Evolutionary conservation across 2,113 vertebrate genomes (phyloP).

Genomic region (Oenanthe oenanthe): DNA sequence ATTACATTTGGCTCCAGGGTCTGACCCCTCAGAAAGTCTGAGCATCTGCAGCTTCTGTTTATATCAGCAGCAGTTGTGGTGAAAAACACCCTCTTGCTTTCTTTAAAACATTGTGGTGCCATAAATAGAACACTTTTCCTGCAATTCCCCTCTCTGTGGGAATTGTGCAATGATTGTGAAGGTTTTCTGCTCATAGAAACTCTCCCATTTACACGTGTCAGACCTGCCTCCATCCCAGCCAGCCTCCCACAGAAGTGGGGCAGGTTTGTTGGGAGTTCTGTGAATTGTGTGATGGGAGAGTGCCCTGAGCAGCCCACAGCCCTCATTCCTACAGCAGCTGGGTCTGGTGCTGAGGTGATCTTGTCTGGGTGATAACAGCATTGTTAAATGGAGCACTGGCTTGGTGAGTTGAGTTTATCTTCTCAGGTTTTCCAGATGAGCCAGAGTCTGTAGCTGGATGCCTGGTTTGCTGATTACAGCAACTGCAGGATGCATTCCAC

Average conservation of each 20-base stretch:
- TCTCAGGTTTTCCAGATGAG: not conserved
- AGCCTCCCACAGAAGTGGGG: not conserved
- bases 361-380: not conserved
- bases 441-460: not conserved
- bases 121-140: not conserved
- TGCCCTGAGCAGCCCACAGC: not conserved
- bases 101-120: not conserved
- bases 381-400: not conserved
- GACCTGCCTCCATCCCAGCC: not conserved
- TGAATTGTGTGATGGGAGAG: not conserved
- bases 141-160: not conserved
- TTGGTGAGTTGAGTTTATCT: not conserved
- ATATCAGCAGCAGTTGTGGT: not conserved
- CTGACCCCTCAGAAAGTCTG: not conserved
- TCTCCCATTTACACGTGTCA: not conserved
- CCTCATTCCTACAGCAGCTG: not conserved
- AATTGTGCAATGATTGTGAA: not conserved
- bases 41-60: slow-evolving; percentile 4
- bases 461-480: not conserved
- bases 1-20: not conserved
- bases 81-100: not conserved
- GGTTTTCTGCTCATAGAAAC: not conserved
- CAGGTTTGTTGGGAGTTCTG: not conserved
- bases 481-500: not conserved
- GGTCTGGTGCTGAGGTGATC: not conserved